A percentile compares a stretch with the other conserved stretches of the same genome.
phyloP scores from a whole-genome alignment of 1,140 invertebrate species.

The Bradynema listronoti region DNA sequence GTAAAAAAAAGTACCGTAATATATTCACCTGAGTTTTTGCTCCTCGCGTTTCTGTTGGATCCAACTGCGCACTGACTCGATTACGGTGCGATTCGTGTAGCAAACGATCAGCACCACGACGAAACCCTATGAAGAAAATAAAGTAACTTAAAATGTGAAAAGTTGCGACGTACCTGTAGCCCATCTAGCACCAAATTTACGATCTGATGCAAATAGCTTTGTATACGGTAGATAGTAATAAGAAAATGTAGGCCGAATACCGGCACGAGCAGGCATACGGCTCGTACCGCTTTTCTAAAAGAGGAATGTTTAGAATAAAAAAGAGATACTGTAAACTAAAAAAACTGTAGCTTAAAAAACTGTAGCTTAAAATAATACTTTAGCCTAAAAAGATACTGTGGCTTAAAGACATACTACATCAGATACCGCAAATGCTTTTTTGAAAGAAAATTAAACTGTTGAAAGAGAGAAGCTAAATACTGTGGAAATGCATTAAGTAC shows the following conservation, averaged over 20 bases:
- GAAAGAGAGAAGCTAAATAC: too few species aligned
- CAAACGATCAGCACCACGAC: constrained; percentile 3
- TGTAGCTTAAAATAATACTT: too few species aligned
- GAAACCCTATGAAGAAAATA: constrained; percentile 3
- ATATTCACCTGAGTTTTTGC: background rate
- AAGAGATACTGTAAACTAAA: too few species aligned
- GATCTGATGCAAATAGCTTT: constrained; percentile 18
- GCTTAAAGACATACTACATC: too few species aligned
- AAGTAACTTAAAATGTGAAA: background rate
- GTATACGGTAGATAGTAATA: constrained; percentile 15
- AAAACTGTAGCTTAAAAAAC: too few species aligned
- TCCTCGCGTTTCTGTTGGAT: constrained; percentile 5
- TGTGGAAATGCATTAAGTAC: too few species aligned
- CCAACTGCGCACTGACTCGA: constrained; percentile 4
- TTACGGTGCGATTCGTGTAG: constrained; percentile 6
- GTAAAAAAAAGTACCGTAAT: background rate
- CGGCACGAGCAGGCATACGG: constrained; percentile 19
- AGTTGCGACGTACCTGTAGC: constrained; percentile 12
- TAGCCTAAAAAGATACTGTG: too few species aligned
- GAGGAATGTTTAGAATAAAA: too few species aligned
- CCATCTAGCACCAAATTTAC: constrained; percentile 21
- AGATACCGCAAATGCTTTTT: too few species aligned
- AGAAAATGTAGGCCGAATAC: constrained; percentile 19
- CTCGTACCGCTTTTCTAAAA: constrained; percentile 24
- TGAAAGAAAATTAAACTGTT: too few species aligned